Percentiles rank a stretch among this genome's conserved stretches.
Conservation (phyloP, 1,140 invertebrate species). For the Lamellibrachia luymesi region DNA sequence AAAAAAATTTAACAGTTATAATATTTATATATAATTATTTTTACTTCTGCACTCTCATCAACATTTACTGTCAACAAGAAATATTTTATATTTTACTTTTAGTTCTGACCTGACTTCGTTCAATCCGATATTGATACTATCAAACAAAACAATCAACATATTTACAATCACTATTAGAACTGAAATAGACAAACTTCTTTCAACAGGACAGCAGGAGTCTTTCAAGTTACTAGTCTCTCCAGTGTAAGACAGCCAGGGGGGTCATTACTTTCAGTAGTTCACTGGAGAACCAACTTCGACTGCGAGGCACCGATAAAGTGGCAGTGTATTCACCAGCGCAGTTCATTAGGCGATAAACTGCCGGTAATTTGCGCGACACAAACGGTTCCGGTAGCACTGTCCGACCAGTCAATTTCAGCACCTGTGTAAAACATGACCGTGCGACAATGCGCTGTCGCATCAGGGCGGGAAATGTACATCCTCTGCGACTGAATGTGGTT, state of each 20-base stretch:
- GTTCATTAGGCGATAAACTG: not conserved
- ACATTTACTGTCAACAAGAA: no score
- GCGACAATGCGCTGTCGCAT: not conserved
- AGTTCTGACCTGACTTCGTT: not conserved
- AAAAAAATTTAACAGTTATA: not conserved
- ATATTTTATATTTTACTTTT: not conserved
- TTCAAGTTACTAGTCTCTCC: not conserved
- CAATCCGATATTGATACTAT: not conserved
- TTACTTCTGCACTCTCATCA: no score
- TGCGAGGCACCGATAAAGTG: not conserved
- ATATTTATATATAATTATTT: not conserved
- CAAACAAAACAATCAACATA: not conserved
- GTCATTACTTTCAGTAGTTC: not conserved
- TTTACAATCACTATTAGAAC: not conserved
- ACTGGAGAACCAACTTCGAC: not conserved
- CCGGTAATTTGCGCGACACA: not conserved
- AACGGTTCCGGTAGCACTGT: not conserved
- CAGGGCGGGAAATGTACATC: not conserved
- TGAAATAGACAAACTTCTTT: not conserved
- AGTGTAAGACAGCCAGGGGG: not conserved
- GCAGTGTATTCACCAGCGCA: not conserved
- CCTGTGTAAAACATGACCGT: not conserved
- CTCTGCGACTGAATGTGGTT: not conserved
- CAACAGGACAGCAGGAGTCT: not conserved
- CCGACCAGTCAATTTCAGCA: not conserved